Base-by-base conservation (phyloP, 2,797 vertebrate species). In the Trematomus bernacchii region DNA sequence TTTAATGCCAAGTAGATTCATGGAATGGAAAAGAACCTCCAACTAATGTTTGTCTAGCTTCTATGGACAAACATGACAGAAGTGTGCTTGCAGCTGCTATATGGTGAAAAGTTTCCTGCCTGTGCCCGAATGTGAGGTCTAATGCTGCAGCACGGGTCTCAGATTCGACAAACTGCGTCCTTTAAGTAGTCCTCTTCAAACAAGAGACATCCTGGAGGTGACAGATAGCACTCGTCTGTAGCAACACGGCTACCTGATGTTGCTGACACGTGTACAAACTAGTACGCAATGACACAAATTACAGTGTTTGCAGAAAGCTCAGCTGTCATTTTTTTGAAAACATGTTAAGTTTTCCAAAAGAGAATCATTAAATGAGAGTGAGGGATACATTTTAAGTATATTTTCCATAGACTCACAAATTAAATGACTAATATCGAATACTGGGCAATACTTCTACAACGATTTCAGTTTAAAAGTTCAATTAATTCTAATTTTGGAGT, bases 161-260 rank as follows among this genome's bases (percentile, higher is more conserved):
- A 1, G 6, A 50, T 57, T 23, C 50, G 66, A 73, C 58, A 14
- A 60, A 68, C 16, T 11, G 0, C 4, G 0, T 46, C 42, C 48
- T 70, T 77, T 44, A 70, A 65, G 50, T 47, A 64, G 48, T 60
- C 42, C 33, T 61, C 63, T 61, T 82, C 55, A 79, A 73, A 66
- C 19, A 63, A 57, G 65, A 85, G 61, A 27, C 54, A 21, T 43
- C 65, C 82, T 88, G 81, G 52, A 83, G 40, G 76, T 86, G 85
- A 88, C 77, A 71, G 66, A 23, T n/a, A 69, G 27, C 50, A 44
- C 69, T 70, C 6, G 2, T 65, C 76, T 81, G 33, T 19, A 42
- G 65, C 40, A 77, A 83, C 76, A 64, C 9, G 9, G 58, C 78
- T 67, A 61, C 47, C 27, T 77, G 62, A 57, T 44, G 67, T 14